These are phyloP conservation scores for Phoxinus dragarum DNA, from an alignment of 2,797 vertebrate genomes.

Conservation along the genomic window DNA sequence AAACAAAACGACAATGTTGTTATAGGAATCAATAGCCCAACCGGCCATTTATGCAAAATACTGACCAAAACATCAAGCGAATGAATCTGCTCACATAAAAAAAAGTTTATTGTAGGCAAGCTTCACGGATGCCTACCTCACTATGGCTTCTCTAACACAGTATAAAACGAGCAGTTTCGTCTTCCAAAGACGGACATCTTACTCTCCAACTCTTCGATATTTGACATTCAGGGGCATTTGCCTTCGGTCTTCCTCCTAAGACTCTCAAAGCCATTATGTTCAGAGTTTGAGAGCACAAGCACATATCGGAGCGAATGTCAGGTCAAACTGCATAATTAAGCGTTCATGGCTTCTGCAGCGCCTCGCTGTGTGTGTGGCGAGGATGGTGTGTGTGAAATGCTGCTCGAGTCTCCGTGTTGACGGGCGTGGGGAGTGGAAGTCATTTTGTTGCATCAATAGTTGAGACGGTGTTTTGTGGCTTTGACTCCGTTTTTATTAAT, in stretches of 20 bases:
- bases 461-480: constrained; percentile 11
- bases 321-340: constrained; percentile 23
- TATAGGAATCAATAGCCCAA: not conserved
- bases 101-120: constrained; percentile 25
- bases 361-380: constrained; percentile 46
- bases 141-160: constrained; percentile 49
- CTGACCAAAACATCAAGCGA: not conserved
- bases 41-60: not conserved
- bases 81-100: not conserved
- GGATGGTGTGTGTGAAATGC: constrained; percentile 31
- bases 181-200: constrained; percentile 72
- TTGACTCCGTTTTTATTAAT: not conserved
- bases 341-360: constrained; percentile 43
- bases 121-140: constrained; percentile 38
- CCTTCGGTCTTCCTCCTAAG: constrained; percentile 9
- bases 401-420: constrained; percentile 45
- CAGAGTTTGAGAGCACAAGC: constrained; percentile 4
- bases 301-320: constrained; percentile 26
- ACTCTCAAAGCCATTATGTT: constrained; percentile 12
- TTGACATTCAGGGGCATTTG: constrained; percentile 10
- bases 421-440: constrained; percentile 63
- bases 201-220: constrained; percentile 61
- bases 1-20: constrained; percentile 16
- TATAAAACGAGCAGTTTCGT: constrained; percentile 51
- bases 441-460: constrained; percentile 66